Evolutionary conservation across 2,888 invertebrate genomes (phyloP).

Genomic region (Dorcus parallelipipedus): DNA sequence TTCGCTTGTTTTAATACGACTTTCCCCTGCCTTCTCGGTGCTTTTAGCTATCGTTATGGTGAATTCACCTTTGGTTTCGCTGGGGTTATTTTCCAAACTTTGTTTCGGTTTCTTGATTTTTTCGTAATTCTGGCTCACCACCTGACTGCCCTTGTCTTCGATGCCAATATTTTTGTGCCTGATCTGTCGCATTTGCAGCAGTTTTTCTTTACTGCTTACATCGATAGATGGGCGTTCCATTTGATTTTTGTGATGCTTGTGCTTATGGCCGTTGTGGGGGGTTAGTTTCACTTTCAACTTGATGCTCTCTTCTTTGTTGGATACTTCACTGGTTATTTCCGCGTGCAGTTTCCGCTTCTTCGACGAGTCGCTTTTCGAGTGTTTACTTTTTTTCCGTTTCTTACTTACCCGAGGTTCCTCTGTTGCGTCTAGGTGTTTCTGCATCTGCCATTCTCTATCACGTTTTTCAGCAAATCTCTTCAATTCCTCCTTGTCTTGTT

Average conservation of each 20-base stretch:
- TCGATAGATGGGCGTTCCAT: slow-evolving; percentile 1
- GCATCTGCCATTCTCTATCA: slow-evolving; percentile 48
- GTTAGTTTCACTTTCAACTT: slow-evolving; percentile 56
- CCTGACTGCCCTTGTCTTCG: slow-evolving; percentile 30
- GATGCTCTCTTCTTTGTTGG: slow-evolving; percentile 48
- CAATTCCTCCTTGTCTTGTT: slow-evolving; percentile 44
- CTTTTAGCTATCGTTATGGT: slow-evolving; percentile 6
- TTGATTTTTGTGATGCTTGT: slow-evolving; percentile 43
- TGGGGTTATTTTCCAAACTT: slow-evolving; percentile 16
- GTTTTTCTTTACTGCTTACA: slow-evolving; percentile 38
- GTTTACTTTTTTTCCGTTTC: slow-evolving; percentile 57
- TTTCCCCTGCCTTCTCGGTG: slow-evolving; percentile 5
- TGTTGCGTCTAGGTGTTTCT: slow-evolving; percentile 37
- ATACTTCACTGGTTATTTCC: slow-evolving; percentile 47
- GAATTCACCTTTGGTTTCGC: background rate
- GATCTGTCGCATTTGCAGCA: slow-evolving; percentile 48
- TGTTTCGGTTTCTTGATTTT: slow-evolving; percentile 22
- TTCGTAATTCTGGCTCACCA: slow-evolving; percentile 12
- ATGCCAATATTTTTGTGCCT: slow-evolving; percentile 41
- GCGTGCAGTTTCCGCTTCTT: slow-evolving; percentile 57
- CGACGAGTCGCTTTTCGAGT: slow-evolving; percentile 52
- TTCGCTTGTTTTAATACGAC: background rate
- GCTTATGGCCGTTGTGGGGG: slow-evolving; percentile 47
- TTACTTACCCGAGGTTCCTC: slow-evolving; percentile 47
- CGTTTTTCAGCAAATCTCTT: slow-evolving; percentile 47